Evolutionary conservation across 2,113 vertebrate genomes (phyloP), one percentile per base, ranked within the genome.

Genomic region (Progne subis): DNA sequence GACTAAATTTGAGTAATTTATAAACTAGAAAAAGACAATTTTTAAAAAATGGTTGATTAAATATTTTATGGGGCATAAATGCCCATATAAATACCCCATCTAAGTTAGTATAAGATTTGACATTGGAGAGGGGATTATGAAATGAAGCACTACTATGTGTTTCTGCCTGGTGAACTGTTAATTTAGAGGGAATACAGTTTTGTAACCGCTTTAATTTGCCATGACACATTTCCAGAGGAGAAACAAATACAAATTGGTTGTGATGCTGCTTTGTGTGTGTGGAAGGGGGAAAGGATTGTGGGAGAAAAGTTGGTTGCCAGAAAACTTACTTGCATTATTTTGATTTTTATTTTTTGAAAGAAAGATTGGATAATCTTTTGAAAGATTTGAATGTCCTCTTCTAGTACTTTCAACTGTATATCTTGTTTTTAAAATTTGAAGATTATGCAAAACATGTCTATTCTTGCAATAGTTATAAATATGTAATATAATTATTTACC

Each of bases 401-500:
- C 67, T 97, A 70, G 85, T 95, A 94, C 69, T 92, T 90, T 96
- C 76, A 93, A 63, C 83, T 97, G 96, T 98, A 91, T 97, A 95
- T 97, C 91, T 97, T 96, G 85, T 24, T 88, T 95, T 94, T 96
- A 68, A 89, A 91, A 95, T 92, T 93, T 85, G 56, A 92, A 91
- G 86, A 82, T 97, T 87, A 78, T 97, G 95, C 88, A 39, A 96
- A 90, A 94, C 63, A 41, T 86, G 83, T 92, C 93, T 97, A 93
- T 95, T 95, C 95, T 96, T 95, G 75, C 96, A 97, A 96, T 96
- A 95, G 96, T 86, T 97, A 95, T 96, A 96, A 96, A 94, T 97
- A 96, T 97, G 96, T 96, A 96, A 95, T 95, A 96, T 97, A 97
- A 97, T 94, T 95, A 96, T 96, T 97, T 95, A 96, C 93, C 80